Conservation (phyloP, 2,797 vertebrate genomes). For the Garrulus glandarius region DNA sequence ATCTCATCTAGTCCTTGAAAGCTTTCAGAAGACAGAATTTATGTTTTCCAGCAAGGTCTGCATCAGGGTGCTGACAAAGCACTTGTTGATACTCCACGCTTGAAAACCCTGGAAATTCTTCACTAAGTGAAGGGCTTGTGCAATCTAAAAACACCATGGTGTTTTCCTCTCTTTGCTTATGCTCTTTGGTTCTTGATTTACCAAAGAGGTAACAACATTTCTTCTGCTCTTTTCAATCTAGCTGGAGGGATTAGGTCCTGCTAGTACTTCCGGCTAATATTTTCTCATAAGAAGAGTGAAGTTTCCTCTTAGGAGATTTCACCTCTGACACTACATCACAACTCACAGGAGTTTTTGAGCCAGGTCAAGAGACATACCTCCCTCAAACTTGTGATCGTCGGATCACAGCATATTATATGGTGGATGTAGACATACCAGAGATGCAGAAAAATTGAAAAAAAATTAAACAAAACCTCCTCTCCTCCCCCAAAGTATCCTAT, state of each 20-base stretch:
- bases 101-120: not conserved
- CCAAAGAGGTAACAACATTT: not conserved
- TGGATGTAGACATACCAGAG: not conserved
- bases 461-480: accelerated
- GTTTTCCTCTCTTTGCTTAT: not conserved
- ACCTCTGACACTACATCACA: not conserved
- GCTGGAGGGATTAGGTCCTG: not conserved
- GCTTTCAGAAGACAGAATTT: not conserved
- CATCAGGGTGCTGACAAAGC: not conserved
- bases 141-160: not conserved
- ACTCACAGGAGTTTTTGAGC: not conserved
- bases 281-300: not conserved
- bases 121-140: not conserved
- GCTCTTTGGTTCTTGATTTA: not conserved
- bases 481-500: accelerated
- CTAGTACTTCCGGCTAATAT: not conserved
- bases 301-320: not conserved
- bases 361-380: not conserved
- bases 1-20: not conserved
- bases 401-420: not conserved
- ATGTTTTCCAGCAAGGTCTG: not conserved
- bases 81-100: not conserved
- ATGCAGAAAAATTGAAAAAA: not conserved
- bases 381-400: not conserved
- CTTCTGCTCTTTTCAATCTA: not conserved